These are phyloP conservation scores for Psettodes erumei DNA, from an alignment of 2,113 vertebrate species.

Conservation along the genomic window DNA sequence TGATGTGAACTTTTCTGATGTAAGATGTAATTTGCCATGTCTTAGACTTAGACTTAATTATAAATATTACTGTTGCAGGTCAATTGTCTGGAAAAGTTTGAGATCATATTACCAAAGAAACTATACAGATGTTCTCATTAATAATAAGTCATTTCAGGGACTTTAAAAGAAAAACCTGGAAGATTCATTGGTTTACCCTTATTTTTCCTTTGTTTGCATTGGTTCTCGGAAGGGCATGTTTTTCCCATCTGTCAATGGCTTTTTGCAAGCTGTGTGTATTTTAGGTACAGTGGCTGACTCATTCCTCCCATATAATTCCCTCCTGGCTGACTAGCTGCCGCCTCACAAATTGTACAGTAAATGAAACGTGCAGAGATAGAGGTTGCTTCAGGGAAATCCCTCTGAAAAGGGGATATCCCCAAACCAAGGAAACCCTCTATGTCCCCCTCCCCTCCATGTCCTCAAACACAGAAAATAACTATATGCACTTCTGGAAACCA, in stretches of 20 bases:
- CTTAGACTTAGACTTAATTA: background rate
- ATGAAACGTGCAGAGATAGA: slow-evolving; percentile 51
- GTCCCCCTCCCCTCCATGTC: slow-evolving; percentile 6
- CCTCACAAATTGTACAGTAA: slow-evolving; percentile 47
- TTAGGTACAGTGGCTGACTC: slow-evolving; percentile 69
- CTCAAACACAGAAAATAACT: background rate
- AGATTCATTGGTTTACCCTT: background rate
- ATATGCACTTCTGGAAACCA: slow-evolving; percentile 46
- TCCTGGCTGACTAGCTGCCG: slow-evolving; percentile 21
- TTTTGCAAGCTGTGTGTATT: slow-evolving; percentile 62
- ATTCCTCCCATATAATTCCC: slow-evolving; percentile 69
- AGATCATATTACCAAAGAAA: background rate
- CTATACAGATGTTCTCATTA: background rate
- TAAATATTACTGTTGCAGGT: background rate
- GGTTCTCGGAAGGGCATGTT: slow-evolving; percentile 28
- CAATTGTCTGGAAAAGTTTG: background rate
- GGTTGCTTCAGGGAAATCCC: slow-evolving; percentile 70
- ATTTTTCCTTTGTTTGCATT: slow-evolving; percentile 17
- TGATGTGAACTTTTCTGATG: background rate
- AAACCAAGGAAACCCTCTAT: slow-evolving; percentile 47
- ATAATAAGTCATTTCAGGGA: background rate
- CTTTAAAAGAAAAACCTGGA: background rate
- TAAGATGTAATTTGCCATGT: background rate
- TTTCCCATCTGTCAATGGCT: slow-evolving; percentile 37
- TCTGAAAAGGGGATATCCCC: slow-evolving; percentile 64